phyloP scores from a whole-genome alignment of 1,140 invertebrate species.

The Drosophila bifasciata region DNA sequence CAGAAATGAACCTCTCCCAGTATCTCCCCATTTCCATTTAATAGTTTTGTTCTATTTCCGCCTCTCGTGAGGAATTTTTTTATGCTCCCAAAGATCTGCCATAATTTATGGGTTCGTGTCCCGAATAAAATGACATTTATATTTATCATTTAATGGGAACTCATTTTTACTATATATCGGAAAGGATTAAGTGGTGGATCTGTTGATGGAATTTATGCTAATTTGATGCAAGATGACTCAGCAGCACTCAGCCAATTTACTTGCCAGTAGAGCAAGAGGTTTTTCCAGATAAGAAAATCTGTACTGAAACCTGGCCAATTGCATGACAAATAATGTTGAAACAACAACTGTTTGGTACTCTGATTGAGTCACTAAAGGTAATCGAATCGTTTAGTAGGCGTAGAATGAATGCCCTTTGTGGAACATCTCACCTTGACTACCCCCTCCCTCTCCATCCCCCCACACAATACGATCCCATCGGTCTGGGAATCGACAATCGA shows the following conservation, averaged over 20 bases:
- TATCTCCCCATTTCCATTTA: too few species aligned
- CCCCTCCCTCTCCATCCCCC: constrained; percentile 2
- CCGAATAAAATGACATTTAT: not conserved
- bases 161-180: not conserved
- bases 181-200: constrained; percentile 3
- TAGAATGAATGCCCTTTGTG: not conserved
- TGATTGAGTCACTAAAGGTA: constrained; percentile 32
- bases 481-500: constrained; percentile 7
- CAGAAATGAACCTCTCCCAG: too few species aligned
- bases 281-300: constrained; percentile 3
- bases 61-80: not conserved
- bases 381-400: constrained; percentile 8
- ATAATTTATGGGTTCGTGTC: constrained; percentile 1
- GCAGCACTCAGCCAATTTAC: not conserved
- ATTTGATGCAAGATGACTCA: too few species aligned
- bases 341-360: constrained; percentile 23
- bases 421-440: too few species aligned
- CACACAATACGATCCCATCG: constrained; percentile 8
- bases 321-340: constrained; percentile 14
- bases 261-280: too few species aligned
- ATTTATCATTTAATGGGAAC: constrained; percentile 7
- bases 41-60: not conserved
- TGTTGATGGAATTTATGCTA: not conserved
- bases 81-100: too few species aligned
- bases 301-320: constrained; percentile 2